Conservation (phyloP, 37 sponge, comb jelly and placozoan species). For the Cladorhizidae sp. region DNA sequence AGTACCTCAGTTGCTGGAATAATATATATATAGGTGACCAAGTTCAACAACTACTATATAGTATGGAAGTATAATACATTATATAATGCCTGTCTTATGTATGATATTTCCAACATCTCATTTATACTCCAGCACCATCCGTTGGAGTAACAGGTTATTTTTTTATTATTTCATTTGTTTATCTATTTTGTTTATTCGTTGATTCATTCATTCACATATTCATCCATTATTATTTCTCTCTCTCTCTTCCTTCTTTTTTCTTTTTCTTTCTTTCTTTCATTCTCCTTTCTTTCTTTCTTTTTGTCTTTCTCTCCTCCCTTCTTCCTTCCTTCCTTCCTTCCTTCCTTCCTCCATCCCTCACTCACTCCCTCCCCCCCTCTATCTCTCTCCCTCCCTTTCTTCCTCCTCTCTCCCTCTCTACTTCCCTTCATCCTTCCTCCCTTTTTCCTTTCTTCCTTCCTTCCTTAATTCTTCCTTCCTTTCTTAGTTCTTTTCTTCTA, state of each 20-base stretch:
- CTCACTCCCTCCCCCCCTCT: background rate
- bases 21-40: too few relatives aligned
- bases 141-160: background rate
- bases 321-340: background rate
- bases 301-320: background rate
- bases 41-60: too few relatives aligned
- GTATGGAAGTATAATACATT: too few relatives aligned
- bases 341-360: background rate
- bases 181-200: too few relatives aligned
- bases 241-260: background rate
- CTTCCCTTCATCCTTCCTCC: background rate
- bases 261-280: background rate
- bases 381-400: slow-evolving; percentile 1
- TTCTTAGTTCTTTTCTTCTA: too few relatives aligned
- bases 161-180: too few relatives aligned
- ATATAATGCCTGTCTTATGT: too few relatives aligned
- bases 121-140: background rate
- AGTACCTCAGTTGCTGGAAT: too few relatives aligned
- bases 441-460: background rate
- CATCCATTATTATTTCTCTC: background rate
- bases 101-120: too few relatives aligned
- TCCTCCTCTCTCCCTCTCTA: background rate
- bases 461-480: too few relatives aligned
- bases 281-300: background rate
- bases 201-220: background rate